Percentiles rank a stretch among this genome's conserved stretches.
phyloP scores from a whole-genome alignment of 2,888 invertebrate species.

The Cephus nigrinus region DNA sequence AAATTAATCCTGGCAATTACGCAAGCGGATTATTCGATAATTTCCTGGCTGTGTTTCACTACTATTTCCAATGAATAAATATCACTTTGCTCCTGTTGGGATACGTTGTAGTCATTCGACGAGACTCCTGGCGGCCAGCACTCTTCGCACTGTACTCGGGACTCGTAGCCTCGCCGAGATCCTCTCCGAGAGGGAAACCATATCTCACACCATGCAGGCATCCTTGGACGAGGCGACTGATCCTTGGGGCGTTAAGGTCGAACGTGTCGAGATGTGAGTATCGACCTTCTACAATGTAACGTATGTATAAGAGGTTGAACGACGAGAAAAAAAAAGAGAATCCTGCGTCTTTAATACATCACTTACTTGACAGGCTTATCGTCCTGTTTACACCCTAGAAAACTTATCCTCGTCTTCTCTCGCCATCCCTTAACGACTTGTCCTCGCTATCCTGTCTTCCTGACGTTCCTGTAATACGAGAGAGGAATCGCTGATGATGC shows the following conservation, averaged over 20 bases:
- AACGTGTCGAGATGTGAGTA: slow-evolving; percentile 92
- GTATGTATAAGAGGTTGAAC: background rate
- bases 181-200: slow-evolving; percentile 89
- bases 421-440: background rate
- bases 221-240: slow-evolving; percentile 89
- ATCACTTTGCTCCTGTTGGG: background rate
- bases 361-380: background rate
- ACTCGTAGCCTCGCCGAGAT: slow-evolving; percentile 93
- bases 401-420: background rate
- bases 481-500: background rate
- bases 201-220: slow-evolving; percentile 90
- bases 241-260: slow-evolving; percentile 94
- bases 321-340: background rate
- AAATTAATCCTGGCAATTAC: background rate
- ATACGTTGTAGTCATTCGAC: slow-evolving; percentile 77
- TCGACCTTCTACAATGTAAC: slow-evolving; percentile 1
- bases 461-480: background rate
- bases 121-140: slow-evolving; percentile 84
- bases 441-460: background rate
- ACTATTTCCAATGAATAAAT: background rate
- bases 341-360: background rate
- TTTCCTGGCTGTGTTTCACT: background rate
- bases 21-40: background rate
- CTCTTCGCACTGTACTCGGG: slow-evolving; percentile 89
- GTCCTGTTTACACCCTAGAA: background rate